Conservation (phyloP, 2,797 vertebrate species). For the Platyrinchus mystaceus region DNA sequence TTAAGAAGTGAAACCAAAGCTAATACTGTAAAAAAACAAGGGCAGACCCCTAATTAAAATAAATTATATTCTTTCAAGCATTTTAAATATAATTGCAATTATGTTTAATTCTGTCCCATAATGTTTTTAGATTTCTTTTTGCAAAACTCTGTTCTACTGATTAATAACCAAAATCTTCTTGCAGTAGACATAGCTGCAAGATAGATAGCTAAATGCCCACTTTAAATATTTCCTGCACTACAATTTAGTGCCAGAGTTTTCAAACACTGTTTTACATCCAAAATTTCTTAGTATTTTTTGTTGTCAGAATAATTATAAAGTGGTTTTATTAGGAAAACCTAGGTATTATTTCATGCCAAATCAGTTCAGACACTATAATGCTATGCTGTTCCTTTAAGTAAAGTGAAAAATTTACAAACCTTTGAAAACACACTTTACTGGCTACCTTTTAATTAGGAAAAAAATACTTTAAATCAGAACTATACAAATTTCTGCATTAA, state of each 20-base stretch:
- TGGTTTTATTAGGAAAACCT: constrained; percentile 15
- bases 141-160: background rate
- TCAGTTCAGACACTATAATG: background rate
- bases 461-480: background rate
- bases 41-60: background rate
- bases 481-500: background rate
- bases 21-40: background rate
- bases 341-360: background rate
- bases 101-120: background rate
- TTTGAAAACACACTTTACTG: background rate
- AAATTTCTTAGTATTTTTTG: background rate
- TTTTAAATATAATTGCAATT: background rate
- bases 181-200: background rate
- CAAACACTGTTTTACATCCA: constrained; percentile 16
- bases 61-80: background rate
- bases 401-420: background rate
- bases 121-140: background rate
- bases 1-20: background rate
- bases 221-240: constrained; percentile 5
- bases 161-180: background rate
- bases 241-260: constrained; percentile 1
- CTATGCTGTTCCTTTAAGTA: background rate
- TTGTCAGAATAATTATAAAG: constrained; percentile 23
- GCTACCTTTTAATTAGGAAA: background rate
- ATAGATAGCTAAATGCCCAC: background rate